Evolutionary conservation across 2,113 vertebrate species (phyloP).

Genomic region (Plectropomus leopardus): DNA sequence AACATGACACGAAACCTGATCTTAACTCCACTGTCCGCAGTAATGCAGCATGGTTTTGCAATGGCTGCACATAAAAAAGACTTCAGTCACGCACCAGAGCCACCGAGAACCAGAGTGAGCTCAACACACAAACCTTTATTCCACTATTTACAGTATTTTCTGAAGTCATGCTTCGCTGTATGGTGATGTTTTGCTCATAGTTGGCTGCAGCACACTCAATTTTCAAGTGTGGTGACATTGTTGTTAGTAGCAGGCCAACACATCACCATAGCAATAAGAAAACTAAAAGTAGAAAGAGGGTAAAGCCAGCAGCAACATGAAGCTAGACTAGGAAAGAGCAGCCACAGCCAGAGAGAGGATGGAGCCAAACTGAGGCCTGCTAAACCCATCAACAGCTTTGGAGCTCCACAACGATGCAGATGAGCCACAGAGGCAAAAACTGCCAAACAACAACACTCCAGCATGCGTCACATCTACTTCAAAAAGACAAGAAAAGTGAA

Average conservation of each 20-base stretch:
- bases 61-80: conserved; percentile 1
- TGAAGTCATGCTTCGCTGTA: background rate
- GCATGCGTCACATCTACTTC: background rate
- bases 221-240: conserved; percentile 29
- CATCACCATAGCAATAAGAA: conserved; percentile 23
- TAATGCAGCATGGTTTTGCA: background rate
- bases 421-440: conserved; percentile 4
- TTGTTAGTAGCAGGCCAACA: conserved; percentile 5
- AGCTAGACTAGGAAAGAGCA: conserved; percentile 9
- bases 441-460: background rate
- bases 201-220: background rate
- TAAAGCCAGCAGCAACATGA: conserved; percentile 36
- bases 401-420: conserved; percentile 6
- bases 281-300: conserved; percentile 16
- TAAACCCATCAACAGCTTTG: conserved; percentile 41
- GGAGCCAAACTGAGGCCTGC: conserved; percentile 49
- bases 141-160: background rate
- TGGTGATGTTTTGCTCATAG: conserved; percentile 8
- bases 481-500: background rate
- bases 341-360: conserved; percentile 25
- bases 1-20: conserved; percentile 61
- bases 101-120: background rate
- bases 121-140: background rate
- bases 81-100: background rate
- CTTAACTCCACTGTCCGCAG: background rate